Evolutionary conservation across 2,113 vertebrate species (phyloP), one percentile per base, ranked within the genome.

Genomic region (Plecotus auritus): DNA sequence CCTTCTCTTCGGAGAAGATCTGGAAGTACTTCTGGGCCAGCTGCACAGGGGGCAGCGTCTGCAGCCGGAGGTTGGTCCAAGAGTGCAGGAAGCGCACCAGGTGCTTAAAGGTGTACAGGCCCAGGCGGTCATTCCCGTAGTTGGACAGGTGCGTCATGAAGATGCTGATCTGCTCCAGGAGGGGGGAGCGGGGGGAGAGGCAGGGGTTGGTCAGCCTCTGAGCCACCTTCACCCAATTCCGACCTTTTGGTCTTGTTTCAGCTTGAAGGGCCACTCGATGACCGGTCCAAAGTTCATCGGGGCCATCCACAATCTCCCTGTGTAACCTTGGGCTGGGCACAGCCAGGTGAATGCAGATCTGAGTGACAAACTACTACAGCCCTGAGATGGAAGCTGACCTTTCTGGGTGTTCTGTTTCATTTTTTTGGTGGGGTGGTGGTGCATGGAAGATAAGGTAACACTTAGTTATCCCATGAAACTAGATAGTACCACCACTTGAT

Each of bases 131-230:
- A 0, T 99, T 99, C 49, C 99, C 99, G 0, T 99, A 99, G 97
- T 99, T 99, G 96, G 99, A 99, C 97, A 99, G 98, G 93, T 99
- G 99, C 8, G 99, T 99, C 99, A 99, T 99, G 98, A 99, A 99
- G 97, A 99, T 99, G 97, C 99, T 99, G 95, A 99, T 99, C 99
- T 99, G 98, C 84, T 96, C 76, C 0, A 0, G 0, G 66, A 91
- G 14, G 72, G 45, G 18, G 2, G 32, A 28, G 20, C 5, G 1
- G 9, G 6, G 23, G 56, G 22, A 61, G 59, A 30, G 23, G 61
- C 4, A 12, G 74, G 4, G 5, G n/a, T 17, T 2, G 14, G n/a
- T 93, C 26, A 74, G 74, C 45, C 3, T 70, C 20, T 45, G 51
- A 73, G 91, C 40, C 35, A 14, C 92, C 61, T 26, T 69, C n/a